Base-by-base conservation (phyloP, 2,113 vertebrate species). In the Dunckerocampus dactyliophorus region DNA sequence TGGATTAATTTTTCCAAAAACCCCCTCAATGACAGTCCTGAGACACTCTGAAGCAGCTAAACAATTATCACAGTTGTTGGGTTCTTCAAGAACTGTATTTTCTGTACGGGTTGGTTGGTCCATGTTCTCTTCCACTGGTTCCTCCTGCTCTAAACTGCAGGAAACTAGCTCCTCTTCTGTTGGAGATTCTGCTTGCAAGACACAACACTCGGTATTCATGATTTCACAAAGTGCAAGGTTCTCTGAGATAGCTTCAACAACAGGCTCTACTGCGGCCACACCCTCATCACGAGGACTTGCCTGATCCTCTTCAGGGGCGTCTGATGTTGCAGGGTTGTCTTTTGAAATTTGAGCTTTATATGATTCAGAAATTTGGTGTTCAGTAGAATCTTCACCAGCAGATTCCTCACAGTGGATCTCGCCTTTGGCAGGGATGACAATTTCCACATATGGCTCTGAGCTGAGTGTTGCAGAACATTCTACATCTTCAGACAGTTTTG, bases 1-100 rank as follows among this genome's bases (percentile, higher is more conserved):
- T 34, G 56, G 13, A 31, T 8, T 12, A n/a, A 53, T 63, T 31
- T 69, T 55, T 24, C 65, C 39, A 5, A 21, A 60, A 8, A 45
- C 65, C 6, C 14, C 54, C 2, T 76, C 20, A 5, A 28, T 46
- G 11, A 58, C 8, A n/a, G 4, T 51, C 59, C 39, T 28, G 14
- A 37, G 15, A 16, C 24, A 53, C 14, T 15, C 9, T 11, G 51
- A 53, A 53, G 47, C 8, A 1, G 6, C 6, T 37, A 5, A 42
- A 47, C 8, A 39, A 20, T 15, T 19, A 16, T 4, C 19, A 39
- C 16, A 39, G 50, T 8, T 16, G 22, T 34, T 17, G 7, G 46
- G 19, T n/a, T 63, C 49, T 11, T 50, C 20, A 15, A 10, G 16
- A 16, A 9, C 45, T 21, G 24, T 31, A 17, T 0, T 7, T 45